Evolutionary conservation across 2,888 invertebrate genomes (phyloP).

Genomic region (Apotomis capreana): DNA sequence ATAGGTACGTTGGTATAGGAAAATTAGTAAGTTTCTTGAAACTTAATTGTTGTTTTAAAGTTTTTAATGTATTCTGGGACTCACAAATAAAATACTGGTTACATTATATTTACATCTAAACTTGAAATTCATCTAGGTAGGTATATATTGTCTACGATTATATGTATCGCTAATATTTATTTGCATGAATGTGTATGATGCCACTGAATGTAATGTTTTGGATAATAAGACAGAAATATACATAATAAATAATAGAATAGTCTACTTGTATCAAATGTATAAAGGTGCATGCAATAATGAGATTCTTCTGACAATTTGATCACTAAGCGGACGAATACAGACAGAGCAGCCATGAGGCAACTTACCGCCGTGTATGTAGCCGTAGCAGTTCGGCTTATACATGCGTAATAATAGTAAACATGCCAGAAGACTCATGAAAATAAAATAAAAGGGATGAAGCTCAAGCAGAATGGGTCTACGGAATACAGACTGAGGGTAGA

Average conservation of each 20-base stretch:
- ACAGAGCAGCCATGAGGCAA: too few species aligned
- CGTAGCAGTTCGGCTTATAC: too few species aligned
- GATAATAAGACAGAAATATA: constrained; percentile 2
- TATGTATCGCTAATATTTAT: constrained; percentile 3
- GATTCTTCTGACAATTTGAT: not conserved
- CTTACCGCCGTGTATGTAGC: too few species aligned
- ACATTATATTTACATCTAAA: constrained; percentile 24
- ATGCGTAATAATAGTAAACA: not conserved
- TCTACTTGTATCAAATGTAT: not conserved
- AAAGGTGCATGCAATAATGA: constrained; percentile 27
- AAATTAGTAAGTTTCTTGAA: too few species aligned
- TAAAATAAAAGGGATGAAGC: constrained; percentile 22
- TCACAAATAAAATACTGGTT: constrained; percentile 22
- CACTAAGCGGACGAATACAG: not conserved
- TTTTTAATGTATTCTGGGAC: constrained; percentile 16
- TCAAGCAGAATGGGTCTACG: constrained; percentile 39
- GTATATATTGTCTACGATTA: constrained; percentile 18
- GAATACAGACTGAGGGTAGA: constrained; percentile 45
- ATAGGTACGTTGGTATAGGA: too few species aligned
- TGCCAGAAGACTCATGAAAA: constrained; percentile 15
- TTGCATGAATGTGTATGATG: constrained; percentile 31
- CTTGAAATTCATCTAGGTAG: constrained; percentile 9
- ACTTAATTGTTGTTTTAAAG: not conserved
- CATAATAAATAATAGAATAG: constrained; percentile 9
- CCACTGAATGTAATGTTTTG: constrained; percentile 27